phyloP scores from a whole-genome alignment of 1,140 invertebrate genomes.

The Lanistes nyassanus region DNA sequence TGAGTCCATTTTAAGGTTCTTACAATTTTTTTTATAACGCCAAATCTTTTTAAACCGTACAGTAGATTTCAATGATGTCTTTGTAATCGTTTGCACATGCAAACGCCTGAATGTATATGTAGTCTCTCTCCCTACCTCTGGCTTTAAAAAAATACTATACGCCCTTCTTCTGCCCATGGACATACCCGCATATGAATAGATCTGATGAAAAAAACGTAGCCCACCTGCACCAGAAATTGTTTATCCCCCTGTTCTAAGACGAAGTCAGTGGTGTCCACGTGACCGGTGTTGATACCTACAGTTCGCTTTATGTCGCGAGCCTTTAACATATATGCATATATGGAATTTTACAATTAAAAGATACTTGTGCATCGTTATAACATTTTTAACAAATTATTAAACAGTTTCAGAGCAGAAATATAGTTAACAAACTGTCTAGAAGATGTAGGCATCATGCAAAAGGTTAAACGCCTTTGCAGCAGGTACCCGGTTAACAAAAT shows the following conservation, averaged over 20 bases:
- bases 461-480: too few species aligned
- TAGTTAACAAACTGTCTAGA: too few species aligned
- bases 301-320: conserved; percentile 56
- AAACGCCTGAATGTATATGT: too few species aligned
- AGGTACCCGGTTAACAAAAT: too few species aligned
- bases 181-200: background rate
- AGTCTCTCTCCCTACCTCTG: background rate
- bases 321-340: conserved; percentile 20
- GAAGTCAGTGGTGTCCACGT: conserved; percentile 62
- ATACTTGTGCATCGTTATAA: background rate
- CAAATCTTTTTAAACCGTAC: too few species aligned
- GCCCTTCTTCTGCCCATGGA: background rate
- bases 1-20: background rate
- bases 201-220: background rate
- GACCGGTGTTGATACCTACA: conserved; percentile 63
- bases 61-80: background rate
- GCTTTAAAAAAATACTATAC: background rate
- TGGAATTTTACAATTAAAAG: background rate
- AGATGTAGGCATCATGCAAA: too few species aligned
- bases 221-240: conserved; percentile 48
- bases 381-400: too few species aligned
- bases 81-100: background rate
- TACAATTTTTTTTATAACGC: too few species aligned
- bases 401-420: too few species aligned
- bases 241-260: conserved; percentile 54